These are phyloP conservation scores for Nyctalus aviator DNA, from an alignment of 2,797 vertebrate genomes.

Conservation along the genomic window DNA sequence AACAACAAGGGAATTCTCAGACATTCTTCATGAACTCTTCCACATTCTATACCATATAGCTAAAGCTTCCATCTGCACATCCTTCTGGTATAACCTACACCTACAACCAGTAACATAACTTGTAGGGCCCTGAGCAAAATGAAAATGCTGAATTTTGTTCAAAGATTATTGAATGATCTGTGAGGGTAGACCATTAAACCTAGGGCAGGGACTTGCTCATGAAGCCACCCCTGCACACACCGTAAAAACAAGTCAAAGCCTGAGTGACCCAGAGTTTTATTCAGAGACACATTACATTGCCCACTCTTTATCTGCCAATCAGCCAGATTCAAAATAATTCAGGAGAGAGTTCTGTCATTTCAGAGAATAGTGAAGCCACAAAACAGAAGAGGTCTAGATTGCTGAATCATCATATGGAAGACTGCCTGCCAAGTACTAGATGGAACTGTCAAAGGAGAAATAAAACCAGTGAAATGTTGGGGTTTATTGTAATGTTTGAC, in stretches of 20 bases:
- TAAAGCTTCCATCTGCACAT: background rate
- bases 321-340: background rate
- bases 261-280: background rate
- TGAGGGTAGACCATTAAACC: background rate
- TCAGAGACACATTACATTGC: background rate
- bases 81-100: background rate
- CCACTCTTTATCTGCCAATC: background rate
- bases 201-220: background rate
- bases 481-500: background rate
- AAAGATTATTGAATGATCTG: background rate
- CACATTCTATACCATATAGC: background rate
- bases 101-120: background rate
- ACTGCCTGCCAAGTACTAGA: background rate
- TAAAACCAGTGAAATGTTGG: background rate
- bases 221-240: background rate
- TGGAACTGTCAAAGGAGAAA: background rate
- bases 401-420: background rate
- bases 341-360: background rate
- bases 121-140: background rate
- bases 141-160: background rate
- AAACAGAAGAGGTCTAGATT: background rate
- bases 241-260: background rate
- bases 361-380: background rate
- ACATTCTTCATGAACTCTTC: background rate
- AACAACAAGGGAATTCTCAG: background rate